Evolutionary conservation across 2,797 vertebrate species (phyloP).

Genomic region (Antrozous pallidus): DNA sequence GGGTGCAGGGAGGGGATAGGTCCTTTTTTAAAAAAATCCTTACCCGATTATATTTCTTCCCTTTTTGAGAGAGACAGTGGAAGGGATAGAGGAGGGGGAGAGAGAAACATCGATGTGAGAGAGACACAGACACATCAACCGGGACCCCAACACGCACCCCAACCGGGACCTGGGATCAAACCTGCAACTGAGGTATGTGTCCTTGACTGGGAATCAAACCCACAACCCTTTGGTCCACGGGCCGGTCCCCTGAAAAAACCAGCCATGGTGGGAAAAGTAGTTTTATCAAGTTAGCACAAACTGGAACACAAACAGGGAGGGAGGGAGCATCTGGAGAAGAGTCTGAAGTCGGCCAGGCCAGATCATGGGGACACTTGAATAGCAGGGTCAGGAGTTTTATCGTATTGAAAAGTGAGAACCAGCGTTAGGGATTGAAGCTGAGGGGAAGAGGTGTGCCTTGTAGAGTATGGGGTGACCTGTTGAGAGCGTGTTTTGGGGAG

Average conservation of each 20-base stretch:
- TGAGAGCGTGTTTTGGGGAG: neutral
- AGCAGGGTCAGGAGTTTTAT: constrained; percentile 16
- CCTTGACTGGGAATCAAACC: no score
- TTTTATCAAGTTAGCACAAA: neutral
- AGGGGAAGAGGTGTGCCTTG: neutral
- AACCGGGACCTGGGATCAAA: no score
- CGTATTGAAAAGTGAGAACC: neutral
- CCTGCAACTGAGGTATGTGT: no score
- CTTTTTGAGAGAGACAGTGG: no score
- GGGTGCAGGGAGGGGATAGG: neutral
- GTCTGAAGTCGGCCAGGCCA: neutral
- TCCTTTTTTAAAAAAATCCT: no score
- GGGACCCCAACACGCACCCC: no score
- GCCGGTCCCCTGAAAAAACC: no score
- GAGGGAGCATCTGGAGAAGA: neutral
- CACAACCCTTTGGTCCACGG: no score
- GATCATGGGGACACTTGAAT: neutral
- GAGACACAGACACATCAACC: no score
- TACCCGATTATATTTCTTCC: no score
- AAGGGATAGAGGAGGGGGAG: no score
- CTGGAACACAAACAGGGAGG: neutral
- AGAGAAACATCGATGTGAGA: no score
- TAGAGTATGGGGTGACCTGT: neutral
- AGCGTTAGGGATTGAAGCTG: neutral
- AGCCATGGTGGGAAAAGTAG: neutral